Conservation (phyloP, 2,797 vertebrate genomes). For the Pseudochirops cupreus region DNA sequence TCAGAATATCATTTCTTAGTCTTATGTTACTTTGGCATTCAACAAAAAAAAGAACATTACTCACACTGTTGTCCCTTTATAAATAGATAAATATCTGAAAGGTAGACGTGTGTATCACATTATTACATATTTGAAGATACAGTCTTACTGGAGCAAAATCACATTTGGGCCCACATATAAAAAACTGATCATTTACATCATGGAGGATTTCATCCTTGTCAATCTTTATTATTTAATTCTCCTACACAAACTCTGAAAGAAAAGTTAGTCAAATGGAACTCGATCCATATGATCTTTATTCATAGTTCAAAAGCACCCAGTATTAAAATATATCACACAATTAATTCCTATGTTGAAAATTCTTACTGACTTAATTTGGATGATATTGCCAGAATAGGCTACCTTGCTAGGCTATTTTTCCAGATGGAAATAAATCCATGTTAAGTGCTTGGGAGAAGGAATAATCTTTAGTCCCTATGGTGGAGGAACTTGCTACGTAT, state of each 20-base stretch:
- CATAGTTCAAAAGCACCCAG: background rate
- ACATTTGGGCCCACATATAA: background rate
- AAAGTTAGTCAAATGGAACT: background rate
- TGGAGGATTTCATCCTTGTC: background rate
- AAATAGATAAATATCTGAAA: slow-evolving; percentile 24
- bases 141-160: background rate
- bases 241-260: background rate
- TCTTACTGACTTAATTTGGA: slow-evolving; percentile 8
- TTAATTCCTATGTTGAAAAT: background rate
- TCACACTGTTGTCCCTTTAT: slow-evolving; percentile 33
- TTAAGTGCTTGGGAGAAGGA: background rate
- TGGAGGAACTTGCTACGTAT: background rate
- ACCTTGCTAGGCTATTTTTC: background rate
- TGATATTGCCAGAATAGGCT: background rate
- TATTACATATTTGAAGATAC: slow-evolving; percentile 24
- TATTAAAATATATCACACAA: background rate
- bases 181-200: background rate
- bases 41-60: slow-evolving; percentile 40
- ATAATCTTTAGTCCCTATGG: background rate
- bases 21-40: slow-evolving; percentile 27
- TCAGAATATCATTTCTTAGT: slow-evolving; percentile 34
- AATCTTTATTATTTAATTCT: background rate
- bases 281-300: background rate
- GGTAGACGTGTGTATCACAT: background rate
- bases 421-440: background rate